Conservation (phyloP, 2,888 invertebrate species). For the Dasysyrphus albostriatus region DNA sequence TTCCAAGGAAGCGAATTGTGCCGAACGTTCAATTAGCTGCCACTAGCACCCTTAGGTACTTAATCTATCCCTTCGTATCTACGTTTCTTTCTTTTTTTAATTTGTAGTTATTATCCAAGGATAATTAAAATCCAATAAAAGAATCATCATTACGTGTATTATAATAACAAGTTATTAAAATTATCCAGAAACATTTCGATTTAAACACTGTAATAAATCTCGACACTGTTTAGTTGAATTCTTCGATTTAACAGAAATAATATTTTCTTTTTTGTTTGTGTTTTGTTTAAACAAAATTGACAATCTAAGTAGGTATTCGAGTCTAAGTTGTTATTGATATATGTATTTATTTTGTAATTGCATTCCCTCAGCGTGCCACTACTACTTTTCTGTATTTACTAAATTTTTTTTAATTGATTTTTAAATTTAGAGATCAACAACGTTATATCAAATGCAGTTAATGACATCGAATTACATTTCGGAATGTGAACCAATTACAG, state of each 20-base stretch:
- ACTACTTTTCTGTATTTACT: not conserved
- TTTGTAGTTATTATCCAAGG: not conserved
- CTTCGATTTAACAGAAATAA: too few species aligned
- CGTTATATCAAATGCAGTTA: not conserved
- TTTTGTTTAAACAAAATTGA: not conserved
- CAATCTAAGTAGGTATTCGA: too few species aligned
- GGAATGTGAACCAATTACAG: slow-evolving; percentile 22
- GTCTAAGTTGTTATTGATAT: not conserved
- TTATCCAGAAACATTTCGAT: not conserved
- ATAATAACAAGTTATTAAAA: not conserved
- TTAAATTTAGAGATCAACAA: not conserved
- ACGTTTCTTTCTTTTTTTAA: not conserved
- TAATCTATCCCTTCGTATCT: not conserved
- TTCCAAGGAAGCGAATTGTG: too few species aligned
- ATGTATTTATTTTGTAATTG: not conserved
- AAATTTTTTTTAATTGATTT: slow-evolving; percentile 19
- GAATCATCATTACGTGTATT: not conserved
- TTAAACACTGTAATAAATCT: not conserved
- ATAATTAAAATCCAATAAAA: not conserved
- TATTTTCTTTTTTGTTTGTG: too few species aligned
- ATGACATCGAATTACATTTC: not conserved
- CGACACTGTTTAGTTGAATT: not conserved
- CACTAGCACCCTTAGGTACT: not conserved
- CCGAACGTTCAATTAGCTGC: not conserved
- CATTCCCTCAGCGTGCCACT: not conserved